phyloP scores from a whole-genome alignment of 2,888 invertebrate species.

The Andrena chrysosceles region DNA sequence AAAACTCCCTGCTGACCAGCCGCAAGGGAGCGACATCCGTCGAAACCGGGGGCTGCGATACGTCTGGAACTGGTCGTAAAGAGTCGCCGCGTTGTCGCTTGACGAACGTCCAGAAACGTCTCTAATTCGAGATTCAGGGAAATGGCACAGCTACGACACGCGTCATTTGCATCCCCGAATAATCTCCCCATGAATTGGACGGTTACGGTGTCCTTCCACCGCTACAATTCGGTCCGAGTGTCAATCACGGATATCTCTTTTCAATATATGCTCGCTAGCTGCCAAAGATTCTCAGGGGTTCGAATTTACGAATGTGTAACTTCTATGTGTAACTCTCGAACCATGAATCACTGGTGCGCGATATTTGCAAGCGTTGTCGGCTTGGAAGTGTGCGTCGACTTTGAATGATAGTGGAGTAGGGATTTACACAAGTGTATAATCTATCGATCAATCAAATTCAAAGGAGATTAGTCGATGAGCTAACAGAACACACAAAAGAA shows the following conservation, averaged over 20 bases:
- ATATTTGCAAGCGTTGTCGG: not conserved
- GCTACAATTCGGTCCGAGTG: not conserved
- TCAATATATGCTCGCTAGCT: not conserved
- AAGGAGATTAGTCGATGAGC: not conserved
- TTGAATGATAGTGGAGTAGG: too few relatives aligned
- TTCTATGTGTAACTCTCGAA: not conserved
- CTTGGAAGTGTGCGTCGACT: too few relatives aligned
- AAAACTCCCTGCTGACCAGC: constrained; percentile 55
- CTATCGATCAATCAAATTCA: not conserved
- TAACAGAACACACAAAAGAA: too few relatives aligned
- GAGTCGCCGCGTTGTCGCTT: constrained; percentile 35
- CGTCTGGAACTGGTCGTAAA: constrained; percentile 50
- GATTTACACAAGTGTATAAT: not conserved
- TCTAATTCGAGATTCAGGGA: constrained; percentile 1
- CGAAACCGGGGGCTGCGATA: constrained; percentile 30
- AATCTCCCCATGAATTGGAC: constrained; percentile 9
- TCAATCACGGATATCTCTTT: not conserved
- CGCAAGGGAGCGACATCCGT: constrained; percentile 52
- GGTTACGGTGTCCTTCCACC: not conserved
- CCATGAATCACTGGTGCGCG: not conserved
- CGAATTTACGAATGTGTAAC: not conserved
- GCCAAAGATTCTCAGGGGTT: not conserved
- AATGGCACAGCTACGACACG: not conserved
- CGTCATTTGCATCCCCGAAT: not conserved
- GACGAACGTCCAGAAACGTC: not conserved